Conservation (phyloP, 2,888 invertebrate genomes). For the Drosophila yooni region DNA sequence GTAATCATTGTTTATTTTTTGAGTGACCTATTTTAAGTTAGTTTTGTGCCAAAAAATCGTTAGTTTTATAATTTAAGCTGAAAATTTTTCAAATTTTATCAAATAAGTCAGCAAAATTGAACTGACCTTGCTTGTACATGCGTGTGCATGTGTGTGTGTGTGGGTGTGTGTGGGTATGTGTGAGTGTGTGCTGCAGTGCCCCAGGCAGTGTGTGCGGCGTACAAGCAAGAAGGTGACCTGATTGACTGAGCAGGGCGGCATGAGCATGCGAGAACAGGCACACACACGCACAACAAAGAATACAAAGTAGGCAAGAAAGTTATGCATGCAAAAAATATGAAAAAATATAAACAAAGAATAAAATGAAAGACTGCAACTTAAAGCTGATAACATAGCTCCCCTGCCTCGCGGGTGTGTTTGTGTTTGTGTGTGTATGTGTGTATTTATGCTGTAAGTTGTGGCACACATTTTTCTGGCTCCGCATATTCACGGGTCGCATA, state of each 20-base stretch:
- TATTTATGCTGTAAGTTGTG: constrained; percentile 43
- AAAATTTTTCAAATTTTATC: neutral
- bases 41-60: neutral
- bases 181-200: constrained; percentile 17
- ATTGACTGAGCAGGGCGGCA: constrained; percentile 32
- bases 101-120: constrained; percentile 2
- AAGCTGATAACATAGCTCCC: constrained; percentile 40
- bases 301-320: constrained; percentile 53
- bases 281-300: constrained; percentile 4
- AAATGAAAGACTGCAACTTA: constrained; percentile 19
- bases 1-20: neutral
- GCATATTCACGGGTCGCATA: constrained; percentile 51
- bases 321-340: constrained; percentile 35
- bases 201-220: constrained; percentile 22
- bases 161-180: constrained; percentile 1
- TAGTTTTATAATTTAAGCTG: constrained; percentile 4
- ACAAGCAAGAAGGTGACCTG: constrained; percentile 49
- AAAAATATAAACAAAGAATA: neutral
- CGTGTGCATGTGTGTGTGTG: constrained; percentile 11
- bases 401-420: constrained; percentile 2
- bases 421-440: constrained; percentile 6
- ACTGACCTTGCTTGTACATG: neutral
- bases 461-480: constrained; percentile 37
- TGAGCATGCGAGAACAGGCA: neutral
- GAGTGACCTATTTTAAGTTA: neutral